Evolutionary conservation across 2,888 invertebrate genomes (phyloP).

Genomic region (Fissipunctia ypsillon): DNA sequence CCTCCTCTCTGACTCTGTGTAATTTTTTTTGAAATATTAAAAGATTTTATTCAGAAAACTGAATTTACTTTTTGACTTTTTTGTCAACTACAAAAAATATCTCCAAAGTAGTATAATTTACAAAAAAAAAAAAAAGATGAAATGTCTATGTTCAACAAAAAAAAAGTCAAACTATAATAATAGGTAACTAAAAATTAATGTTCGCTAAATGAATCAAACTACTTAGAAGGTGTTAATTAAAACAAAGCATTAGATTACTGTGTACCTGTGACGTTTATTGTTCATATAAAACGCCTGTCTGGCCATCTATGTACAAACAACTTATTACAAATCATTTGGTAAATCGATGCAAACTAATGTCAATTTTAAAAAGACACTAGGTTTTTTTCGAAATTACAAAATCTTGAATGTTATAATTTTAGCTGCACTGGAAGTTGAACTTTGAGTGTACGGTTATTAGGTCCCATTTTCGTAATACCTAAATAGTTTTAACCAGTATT

Average conservation of each 20-base stretch:
- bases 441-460: no score
- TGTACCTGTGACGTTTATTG: conserved; percentile 65
- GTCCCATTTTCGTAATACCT: no score
- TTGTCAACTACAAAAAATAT: not conserved
- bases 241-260: conserved; percentile 62
- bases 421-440: not conserved
- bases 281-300: conserved; percentile 56
- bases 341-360: conserved; percentile 32
- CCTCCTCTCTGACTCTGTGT: no score
- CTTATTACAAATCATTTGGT: conserved; percentile 37
- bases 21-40: no score
- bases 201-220: conserved; percentile 60
- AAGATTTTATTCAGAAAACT: no score
- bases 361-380: not conserved
- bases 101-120: not conserved
- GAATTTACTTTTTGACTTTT: no score
- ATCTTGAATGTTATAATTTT: not conserved
- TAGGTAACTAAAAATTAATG: conserved; percentile 20
- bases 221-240: conserved; percentile 68
- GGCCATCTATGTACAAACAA: conserved; percentile 60
- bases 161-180: not conserved
- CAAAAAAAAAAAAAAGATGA: not conserved
- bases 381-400: not conserved
- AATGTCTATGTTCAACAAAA: not conserved
- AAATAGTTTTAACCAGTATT: no score